Evolutionary conservation across 1,140 invertebrate species (phyloP).

Genomic region (Aphelinus atriplicis): DNA sequence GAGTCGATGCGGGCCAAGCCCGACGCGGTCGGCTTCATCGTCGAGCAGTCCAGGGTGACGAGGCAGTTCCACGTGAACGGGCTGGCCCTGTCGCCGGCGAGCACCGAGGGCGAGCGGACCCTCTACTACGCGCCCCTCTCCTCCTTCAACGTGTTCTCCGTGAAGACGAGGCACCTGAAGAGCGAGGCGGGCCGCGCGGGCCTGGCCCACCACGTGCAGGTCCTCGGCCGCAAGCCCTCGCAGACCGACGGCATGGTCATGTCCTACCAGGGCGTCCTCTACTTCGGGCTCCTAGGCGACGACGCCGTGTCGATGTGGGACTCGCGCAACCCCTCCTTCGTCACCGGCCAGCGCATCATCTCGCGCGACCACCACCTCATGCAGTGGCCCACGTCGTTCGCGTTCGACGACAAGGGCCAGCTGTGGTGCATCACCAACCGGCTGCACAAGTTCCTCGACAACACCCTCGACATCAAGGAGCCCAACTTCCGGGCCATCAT

Average conservation of each 20-base stretch:
- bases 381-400: conserved; percentile 79
- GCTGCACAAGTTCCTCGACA: conserved; percentile 71
- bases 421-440: conserved; percentile 74
- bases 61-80: conserved; percentile 71
- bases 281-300: conserved; percentile 73
- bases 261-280: conserved; percentile 73
- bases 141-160: conserved; percentile 71
- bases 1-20: conserved; percentile 70
- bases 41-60: conserved; percentile 68
- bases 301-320: conserved; percentile 77
- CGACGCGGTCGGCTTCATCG: conserved; percentile 68
- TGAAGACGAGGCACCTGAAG: conserved; percentile 69
- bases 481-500: conserved; percentile 72
- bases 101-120: conserved; percentile 57
- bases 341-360: conserved; percentile 69
- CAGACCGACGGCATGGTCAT: conserved; percentile 78
- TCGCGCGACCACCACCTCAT: conserved; percentile 72
- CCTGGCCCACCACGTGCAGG: conserved; percentile 61
- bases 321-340: conserved; percentile 58
- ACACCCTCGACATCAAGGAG: conserved; percentile 64
- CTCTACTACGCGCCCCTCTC: conserved; percentile 75
- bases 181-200: conserved; percentile 57
- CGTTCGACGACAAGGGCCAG: conserved; percentile 72
- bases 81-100: conserved; percentile 73
- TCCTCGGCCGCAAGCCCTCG: conserved; percentile 71